Conservation (phyloP, 2,797 vertebrate species). For the Oceanodroma leucorhoa region DNA sequence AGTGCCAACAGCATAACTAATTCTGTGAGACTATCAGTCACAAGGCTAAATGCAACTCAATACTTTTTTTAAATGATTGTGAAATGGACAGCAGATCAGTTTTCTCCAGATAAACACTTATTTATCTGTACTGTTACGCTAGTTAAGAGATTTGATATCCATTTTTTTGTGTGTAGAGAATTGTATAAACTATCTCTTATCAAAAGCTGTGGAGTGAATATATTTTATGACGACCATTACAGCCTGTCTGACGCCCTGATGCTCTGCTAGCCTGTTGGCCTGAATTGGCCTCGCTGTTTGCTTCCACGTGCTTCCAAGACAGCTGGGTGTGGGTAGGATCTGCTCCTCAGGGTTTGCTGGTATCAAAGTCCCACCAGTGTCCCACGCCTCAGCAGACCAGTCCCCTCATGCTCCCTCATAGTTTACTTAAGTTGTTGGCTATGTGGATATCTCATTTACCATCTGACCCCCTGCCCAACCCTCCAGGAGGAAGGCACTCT, state of each 20-base stretch:
- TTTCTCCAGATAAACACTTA: neutral
- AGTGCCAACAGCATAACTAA: neutral
- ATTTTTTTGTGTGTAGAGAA: neutral
- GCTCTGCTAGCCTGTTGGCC: neutral
- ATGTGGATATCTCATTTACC: neutral
- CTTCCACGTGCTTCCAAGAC: neutral
- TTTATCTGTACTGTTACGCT: neutral
- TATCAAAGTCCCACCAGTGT: neutral
- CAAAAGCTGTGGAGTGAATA: neutral
- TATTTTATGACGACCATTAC: neutral
- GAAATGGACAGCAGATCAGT: neutral
- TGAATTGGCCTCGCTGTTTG: neutral
- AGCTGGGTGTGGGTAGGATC: neutral
- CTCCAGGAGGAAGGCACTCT: neutral
- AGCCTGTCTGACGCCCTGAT: neutral
- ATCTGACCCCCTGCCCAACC: neutral
- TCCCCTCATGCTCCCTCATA: neutral
- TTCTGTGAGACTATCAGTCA: neutral
- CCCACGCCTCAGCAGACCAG: neutral
- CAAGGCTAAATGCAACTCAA: neutral
- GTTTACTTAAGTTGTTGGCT: neutral
- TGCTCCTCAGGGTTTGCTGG: neutral
- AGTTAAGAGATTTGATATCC: neutral
- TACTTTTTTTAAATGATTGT: neutral
- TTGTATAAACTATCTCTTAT: neutral